Percentiles rank a stretch among this genome's conserved stretches.
Evolutionary conservation across 2,888 invertebrate genomes (phyloP).

Genomic region (Lingula anatina): DNA sequence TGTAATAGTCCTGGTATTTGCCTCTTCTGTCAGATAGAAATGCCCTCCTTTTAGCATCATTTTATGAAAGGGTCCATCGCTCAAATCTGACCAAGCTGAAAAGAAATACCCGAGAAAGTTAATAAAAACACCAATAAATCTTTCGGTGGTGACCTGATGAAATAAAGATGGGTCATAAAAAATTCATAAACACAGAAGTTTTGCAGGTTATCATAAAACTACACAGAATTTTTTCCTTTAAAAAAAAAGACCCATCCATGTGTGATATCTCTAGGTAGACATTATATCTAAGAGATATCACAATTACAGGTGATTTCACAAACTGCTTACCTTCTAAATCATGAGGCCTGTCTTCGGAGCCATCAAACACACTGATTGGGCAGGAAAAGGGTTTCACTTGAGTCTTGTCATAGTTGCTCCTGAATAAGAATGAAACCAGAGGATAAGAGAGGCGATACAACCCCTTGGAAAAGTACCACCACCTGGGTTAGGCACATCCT

Average conservation of each 20-base stretch:
- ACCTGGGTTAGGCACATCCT: background rate
- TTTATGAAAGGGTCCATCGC: conserved; percentile 18
- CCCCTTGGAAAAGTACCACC: background rate
- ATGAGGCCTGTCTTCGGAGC: conserved; percentile 18
- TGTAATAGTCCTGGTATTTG: too few relatives aligned
- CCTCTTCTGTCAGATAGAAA: conserved; percentile 29
- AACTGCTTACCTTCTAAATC: conserved; percentile 20
- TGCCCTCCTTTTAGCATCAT: conserved; percentile 29
- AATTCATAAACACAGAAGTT: too few relatives aligned
- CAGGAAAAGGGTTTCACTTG: conserved; percentile 19
- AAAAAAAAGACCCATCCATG: too few relatives aligned
- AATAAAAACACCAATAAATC: background rate
- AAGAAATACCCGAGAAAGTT: conserved; percentile 4
- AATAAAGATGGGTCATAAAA: too few relatives aligned
- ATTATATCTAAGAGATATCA: too few relatives aligned
- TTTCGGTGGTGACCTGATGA: too few relatives aligned
- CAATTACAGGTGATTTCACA: too few relatives aligned
- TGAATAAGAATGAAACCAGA: background rate
- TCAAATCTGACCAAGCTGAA: conserved; percentile 31
- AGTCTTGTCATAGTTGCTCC: too few relatives aligned
- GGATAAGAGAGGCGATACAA: background rate
- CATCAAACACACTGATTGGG: conserved; percentile 23
- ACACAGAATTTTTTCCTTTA: too few relatives aligned
- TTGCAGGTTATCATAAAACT: too few relatives aligned
- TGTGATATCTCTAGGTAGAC: too few relatives aligned